Evolutionary conservation across 2,888 invertebrate genomes (phyloP).

Genomic region (Andrena camellia): DNA sequence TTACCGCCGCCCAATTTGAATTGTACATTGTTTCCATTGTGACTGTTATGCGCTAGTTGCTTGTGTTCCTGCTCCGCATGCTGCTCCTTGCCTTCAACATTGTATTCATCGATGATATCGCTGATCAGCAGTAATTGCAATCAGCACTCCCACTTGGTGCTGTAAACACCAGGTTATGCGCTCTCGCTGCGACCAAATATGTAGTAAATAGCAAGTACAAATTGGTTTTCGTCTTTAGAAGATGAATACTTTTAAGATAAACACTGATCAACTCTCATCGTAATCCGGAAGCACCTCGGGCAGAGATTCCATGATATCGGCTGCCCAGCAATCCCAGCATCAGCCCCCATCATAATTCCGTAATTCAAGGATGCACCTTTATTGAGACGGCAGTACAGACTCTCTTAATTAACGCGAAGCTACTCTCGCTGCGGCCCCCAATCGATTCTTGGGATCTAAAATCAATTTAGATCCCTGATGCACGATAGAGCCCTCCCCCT

Average conservation of each 20-base stretch:
- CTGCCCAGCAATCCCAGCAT: conserved; percentile 28
- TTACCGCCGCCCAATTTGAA: conserved; percentile 39
- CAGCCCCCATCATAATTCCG: conserved; percentile 66
- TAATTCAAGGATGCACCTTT: conserved; percentile 72
- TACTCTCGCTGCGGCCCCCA: conserved; percentile 74
- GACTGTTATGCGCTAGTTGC: background rate
- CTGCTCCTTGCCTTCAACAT: background rate
- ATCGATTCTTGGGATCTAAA: conserved; percentile 79
- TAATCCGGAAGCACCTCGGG: conserved; percentile 59
- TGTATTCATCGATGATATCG: background rate
- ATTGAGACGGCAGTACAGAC: conserved; percentile 77
- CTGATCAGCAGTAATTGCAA: background rate
- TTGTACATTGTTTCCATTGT: conserved; percentile 30
- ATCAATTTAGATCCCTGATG: conserved; percentile 79
- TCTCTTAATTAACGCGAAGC: conserved; percentile 80
- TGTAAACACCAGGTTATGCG: background rate
- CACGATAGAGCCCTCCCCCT: conserved; percentile 69
- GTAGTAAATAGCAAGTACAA: background rate
- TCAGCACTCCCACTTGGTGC: background rate
- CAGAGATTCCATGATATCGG: conserved; percentile 38
- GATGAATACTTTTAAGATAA: background rate
- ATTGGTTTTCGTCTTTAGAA: background rate
- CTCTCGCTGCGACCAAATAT: background rate
- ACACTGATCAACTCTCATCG: conserved; percentile 5
- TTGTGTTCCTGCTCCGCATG: background rate